These are phyloP conservation scores for Muntiacus reevesi DNA, from an alignment of 2,113 vertebrate genomes.

Conservation along the genomic window DNA sequence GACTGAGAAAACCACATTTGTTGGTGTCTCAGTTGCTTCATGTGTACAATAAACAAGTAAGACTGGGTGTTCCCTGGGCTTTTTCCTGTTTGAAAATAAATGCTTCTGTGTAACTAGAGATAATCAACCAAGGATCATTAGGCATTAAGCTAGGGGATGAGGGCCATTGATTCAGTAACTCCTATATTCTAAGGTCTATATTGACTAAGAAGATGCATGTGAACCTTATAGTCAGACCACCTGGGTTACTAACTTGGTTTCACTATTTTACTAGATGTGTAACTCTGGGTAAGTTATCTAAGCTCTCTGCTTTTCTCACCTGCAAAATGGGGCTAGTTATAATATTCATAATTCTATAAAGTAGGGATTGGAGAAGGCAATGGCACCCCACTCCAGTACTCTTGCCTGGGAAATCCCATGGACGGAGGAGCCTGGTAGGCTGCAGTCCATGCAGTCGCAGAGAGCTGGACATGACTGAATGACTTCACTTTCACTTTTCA, in stretches of 20 bases:
- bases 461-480: too few species aligned
- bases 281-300: neutral
- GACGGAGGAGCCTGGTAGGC: too few species aligned
- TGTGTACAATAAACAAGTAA: neutral
- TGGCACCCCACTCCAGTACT: too few species aligned
- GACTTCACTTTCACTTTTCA: too few species aligned
- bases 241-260: neutral
- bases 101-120: neutral
- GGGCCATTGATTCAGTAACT: neutral
- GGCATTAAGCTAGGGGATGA: neutral
- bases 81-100: constrained; percentile 17
- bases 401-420: too few species aligned
- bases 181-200: neutral
- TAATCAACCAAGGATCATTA: neutral
- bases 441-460: too few species aligned
- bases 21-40: neutral
- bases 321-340: neutral
- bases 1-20: neutral
- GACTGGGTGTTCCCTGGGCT: neutral
- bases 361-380: neutral
- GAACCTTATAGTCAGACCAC: neutral
- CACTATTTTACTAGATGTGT: neutral
- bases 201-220: neutral
- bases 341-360: neutral
- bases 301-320: neutral